Percentiles rank a stretch among this genome's conserved stretches.
Evolutionary conservation across 2,797 vertebrate species (phyloP).

Genomic region (Sebastes variabilis): DNA sequence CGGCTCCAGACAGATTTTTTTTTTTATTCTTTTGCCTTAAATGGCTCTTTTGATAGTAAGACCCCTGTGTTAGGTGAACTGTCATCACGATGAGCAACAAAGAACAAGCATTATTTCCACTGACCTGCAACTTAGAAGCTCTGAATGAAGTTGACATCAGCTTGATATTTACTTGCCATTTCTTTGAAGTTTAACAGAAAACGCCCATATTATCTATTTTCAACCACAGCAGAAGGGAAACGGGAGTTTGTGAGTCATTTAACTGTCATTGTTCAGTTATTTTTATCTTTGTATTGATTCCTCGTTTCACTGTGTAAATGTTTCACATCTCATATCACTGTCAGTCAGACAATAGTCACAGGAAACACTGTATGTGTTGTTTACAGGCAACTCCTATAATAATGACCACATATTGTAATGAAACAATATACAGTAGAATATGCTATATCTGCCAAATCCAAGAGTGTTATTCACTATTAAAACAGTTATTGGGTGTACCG

Average conservation of each 20-base stretch:
- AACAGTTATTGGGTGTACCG: not conserved
- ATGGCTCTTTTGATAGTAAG: too few species aligned
- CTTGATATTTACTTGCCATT: not conserved
- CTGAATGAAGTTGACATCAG: not conserved
- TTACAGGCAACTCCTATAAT: conserved; percentile 50
- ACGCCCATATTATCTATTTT: not conserved
- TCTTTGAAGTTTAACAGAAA: not conserved
- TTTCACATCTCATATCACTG: conserved; percentile 30
- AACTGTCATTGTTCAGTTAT: conserved; percentile 33
- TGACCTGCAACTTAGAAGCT: too few species aligned
- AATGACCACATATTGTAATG: conserved; percentile 27
- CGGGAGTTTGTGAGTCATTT: not conserved
- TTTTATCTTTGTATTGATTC: conserved; percentile 17
- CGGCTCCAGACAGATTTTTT: too few species aligned
- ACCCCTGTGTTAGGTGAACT: not conserved
- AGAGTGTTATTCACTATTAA: not conserved
- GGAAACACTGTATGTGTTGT: conserved; percentile 32
- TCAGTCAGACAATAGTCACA: conserved; percentile 39
- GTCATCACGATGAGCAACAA: not conserved
- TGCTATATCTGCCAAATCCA: conserved; percentile 13
- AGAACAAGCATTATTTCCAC: not conserved
- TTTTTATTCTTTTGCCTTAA: too few species aligned
- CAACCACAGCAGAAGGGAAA: not conserved
- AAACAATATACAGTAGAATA: conserved; percentile 37
- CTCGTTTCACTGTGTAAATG: not conserved